phyloP scores from a whole-genome alignment of 1,140 invertebrate species.

The Orchesella cincta region DNA sequence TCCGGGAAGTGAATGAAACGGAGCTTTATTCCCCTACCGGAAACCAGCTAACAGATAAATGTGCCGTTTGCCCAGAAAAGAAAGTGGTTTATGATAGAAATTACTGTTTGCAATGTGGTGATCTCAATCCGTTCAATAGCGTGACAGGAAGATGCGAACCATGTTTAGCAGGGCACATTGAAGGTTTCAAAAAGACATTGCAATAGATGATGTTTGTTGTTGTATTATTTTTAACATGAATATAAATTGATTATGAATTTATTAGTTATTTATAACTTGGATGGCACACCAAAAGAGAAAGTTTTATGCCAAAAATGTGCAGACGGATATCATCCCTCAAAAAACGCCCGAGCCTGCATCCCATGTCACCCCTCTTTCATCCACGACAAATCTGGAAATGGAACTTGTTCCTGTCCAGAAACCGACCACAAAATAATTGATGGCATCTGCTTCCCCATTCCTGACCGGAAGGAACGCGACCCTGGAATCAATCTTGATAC shows the following conservation, averaged over 20 bases:
- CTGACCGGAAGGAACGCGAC: constrained; percentile 48
- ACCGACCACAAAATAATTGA: constrained; percentile 50
- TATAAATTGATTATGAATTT: constrained; percentile 37
- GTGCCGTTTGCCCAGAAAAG: constrained; percentile 29
- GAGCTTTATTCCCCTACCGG: background rate
- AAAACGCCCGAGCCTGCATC: constrained; percentile 56
- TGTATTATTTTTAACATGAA: constrained; percentile 23
- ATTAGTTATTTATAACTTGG: constrained; percentile 58
- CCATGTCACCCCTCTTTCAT: constrained; percentile 55
- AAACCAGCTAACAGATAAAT: constrained; percentile 19
- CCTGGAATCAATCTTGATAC: constrained; percentile 53
- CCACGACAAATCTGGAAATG: constrained; percentile 24
- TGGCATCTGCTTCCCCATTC: constrained; percentile 57
- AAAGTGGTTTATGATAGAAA: constrained; percentile 51
- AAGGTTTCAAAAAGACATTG: constrained; percentile 51
- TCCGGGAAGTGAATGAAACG: background rate
- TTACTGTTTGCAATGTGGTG: constrained; percentile 55
- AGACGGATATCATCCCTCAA: constrained; percentile 57
- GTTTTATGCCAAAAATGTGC: constrained; percentile 59
- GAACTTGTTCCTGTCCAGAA: constrained; percentile 52
- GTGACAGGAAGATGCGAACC: constrained; percentile 49
- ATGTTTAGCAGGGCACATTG: constrained; percentile 55
- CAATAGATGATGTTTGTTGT: constrained; percentile 18
- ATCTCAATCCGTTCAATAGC: constrained; percentile 29
- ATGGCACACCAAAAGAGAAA: constrained; percentile 55